Base-by-base conservation (phyloP, 1,140 invertebrate species). In the Chironomus tepperi region DNA sequence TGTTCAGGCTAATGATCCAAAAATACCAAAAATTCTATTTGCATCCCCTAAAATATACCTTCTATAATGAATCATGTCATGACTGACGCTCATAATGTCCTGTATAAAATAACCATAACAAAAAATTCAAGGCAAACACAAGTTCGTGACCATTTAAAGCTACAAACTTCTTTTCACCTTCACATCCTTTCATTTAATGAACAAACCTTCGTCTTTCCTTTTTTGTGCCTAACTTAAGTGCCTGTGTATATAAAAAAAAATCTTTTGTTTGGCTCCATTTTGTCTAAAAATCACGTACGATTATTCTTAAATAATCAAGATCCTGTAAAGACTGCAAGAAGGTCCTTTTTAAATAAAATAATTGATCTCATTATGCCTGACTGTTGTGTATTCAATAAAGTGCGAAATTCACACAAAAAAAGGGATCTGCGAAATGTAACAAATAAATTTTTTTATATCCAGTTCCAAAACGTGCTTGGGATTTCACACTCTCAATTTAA, bases 311-410 rank as follows among this genome's bases (percentile, higher is more conserved):
- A 47, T 15, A 47, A 47, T 15, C 43, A 10, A 10, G 15, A 47
- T 34, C n/a, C 24, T 34, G 24, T 34, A 5, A 34, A 34, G 24
- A 2, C 24, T 34, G 24, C 43, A 10, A 1, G 15, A 47, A n/a
- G 64, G 64, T 67, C 64, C 16, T 67, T 15, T 67, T 18, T 67
- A 67, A 67, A 67, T 67, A 18, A 18, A 16, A 67, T 67, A 67
- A 67, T 67, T 67, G 64, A 67, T n/a, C 18, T 67, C 64, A 67
- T 67, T 18, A 67, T 67, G 18, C 64, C n/a, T 67, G n/a, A 1
- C 8, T 47, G 15, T 9, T 47, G 43, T 47, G 24, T 34, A 34
- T 34, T 34, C 24, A 34, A 34, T 34, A 34, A 34, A 34, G 24
- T 34, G 24, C 24, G 24, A 34, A 34, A 34, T 34, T 34, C 24